Evolutionary conservation across 2,797 vertebrate species (phyloP), one percentile per base, ranked within the genome.

Genomic region (Numenius phaeopus): DNA sequence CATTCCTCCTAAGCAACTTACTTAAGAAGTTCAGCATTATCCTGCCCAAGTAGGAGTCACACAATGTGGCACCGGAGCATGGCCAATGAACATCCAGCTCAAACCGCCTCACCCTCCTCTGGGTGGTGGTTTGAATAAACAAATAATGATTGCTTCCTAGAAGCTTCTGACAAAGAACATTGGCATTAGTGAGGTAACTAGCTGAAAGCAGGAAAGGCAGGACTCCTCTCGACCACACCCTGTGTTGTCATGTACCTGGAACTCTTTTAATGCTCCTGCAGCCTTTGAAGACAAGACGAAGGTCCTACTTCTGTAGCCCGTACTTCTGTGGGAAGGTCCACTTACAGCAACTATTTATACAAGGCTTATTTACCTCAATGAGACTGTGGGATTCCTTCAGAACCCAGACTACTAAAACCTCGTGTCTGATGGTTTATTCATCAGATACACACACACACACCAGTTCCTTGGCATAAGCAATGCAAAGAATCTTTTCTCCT

Each of bases 91-190:
- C 37, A 80, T 7, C 19, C 19, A 55, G 72, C 17, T 64, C 39
- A 85, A 89, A 81, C 61, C 2, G 7, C 65, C 65, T 94, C 77
- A 86, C 54, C 64, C 37, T 83, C 11, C 55, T 75, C 46, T 69
- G 85, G 87, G 78, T 75, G 90, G 86, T 91, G 83, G 61, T 88
- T 96, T 94, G 47, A 85, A 81, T 75, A 96, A 94, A 87, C 66
- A 93, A 82, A 64, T 54, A 82, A 75, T 4, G 8, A 55, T 57
- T 71, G 40, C 86, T 90, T 94, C 57, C 80, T 69, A 71, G 77
- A 94, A 91, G 50, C 34, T 17, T 54, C 62, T 92, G 70, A 90
- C 76, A 88, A 82, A 96, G 72, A 62, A 65, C 89, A 81, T 16
- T n/a, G 57, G 37, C 72, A 83, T 39, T 61, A 52, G 16, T 55